These are phyloP conservation scores for Tachina fera DNA, from an alignment of 2,888 invertebrate species.

Conservation along the genomic window DNA sequence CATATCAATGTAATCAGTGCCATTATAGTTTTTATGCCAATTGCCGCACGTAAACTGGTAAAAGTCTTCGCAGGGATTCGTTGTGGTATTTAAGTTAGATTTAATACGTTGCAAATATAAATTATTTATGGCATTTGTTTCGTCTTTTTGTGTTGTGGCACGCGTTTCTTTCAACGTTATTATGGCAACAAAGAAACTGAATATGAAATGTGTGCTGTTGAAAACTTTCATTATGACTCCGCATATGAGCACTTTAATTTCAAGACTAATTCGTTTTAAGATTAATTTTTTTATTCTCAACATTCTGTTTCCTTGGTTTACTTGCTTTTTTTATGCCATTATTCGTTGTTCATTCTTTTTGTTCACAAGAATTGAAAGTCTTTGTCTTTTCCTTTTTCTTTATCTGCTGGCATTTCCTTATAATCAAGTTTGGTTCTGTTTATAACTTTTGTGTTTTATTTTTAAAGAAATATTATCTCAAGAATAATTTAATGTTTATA, in stretches of 20 bases:
- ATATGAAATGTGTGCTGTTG: conserved; percentile 33
- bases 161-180: conserved; percentile 9
- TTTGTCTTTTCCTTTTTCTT: conserved; percentile 56
- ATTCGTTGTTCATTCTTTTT: conserved; percentile 6
- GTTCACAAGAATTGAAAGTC: conserved; percentile 50
- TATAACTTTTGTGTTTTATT: conserved; percentile 30
- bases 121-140: conserved; percentile 57
- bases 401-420: conserved; percentile 51
- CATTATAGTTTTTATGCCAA: conserved; percentile 75
- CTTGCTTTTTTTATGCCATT: not conserved
- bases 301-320: conserved; percentile 4
- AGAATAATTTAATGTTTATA: conserved; percentile 37
- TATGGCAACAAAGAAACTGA: conserved; percentile 22
- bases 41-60: conserved; percentile 78
- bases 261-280: conserved; percentile 62
- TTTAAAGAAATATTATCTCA: conserved; percentile 45
- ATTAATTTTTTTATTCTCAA: conserved; percentile 33
- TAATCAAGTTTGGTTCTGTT: conserved; percentile 53
- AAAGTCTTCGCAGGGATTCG: conserved; percentile 78
- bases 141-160: not conserved
- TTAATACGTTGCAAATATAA: conserved; percentile 73
- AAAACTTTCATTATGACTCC: conserved; percentile 51
- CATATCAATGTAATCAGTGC: conserved; percentile 76
- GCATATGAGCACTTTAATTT: conserved; percentile 48
- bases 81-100: conserved; percentile 74